Conservation (phyloP, 2,113 vertebrate genomes). For the Ameiurus melas region DNA sequence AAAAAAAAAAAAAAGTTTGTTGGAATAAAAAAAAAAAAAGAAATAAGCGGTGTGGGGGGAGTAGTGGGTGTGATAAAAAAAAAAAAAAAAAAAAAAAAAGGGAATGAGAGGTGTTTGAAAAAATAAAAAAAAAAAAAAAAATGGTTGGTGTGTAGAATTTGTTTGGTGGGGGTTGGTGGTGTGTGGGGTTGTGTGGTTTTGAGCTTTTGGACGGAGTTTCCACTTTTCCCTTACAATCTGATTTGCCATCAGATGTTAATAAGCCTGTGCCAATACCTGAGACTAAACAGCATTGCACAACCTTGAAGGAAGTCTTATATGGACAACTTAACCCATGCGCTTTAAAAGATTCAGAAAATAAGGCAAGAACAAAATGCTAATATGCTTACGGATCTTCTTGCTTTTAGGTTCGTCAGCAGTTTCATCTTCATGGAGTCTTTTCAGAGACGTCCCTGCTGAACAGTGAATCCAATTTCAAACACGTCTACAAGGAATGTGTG, state of each 20-base stretch:
- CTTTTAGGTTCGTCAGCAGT: constrained; percentile 8
- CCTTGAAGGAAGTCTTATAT: not conserved
- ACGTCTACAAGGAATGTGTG: not conserved
- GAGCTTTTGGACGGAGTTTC: constrained; percentile 83
- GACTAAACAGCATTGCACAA: constrained; percentile 6
- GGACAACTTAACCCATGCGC: not conserved
- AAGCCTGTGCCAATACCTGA: constrained; percentile 55
- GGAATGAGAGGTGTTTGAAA: too few relatives aligned
- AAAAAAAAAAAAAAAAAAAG: too few relatives aligned
- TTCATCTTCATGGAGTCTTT: constrained; percentile 7
- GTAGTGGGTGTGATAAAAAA: too few relatives aligned
- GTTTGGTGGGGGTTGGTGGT: too few relatives aligned
- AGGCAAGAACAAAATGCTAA: not conserved
- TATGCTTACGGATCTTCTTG: constrained; percentile 27
- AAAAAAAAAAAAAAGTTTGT: too few relatives aligned
- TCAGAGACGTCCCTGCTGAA: constrained; percentile 19
- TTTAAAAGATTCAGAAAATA: not conserved
- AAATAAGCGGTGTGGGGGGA: too few relatives aligned
- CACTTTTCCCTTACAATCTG: constrained; percentile 85
- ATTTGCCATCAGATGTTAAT: constrained; percentile 86
- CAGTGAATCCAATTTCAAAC: constrained; percentile 6
- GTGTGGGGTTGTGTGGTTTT: too few relatives aligned
- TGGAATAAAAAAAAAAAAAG: too few relatives aligned
- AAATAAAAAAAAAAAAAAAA: too few relatives aligned
- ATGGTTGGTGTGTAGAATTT: too few relatives aligned